Conservation (phyloP, 2,113 vertebrate genomes). For the Nerophis lumbriciformis region DNA sequence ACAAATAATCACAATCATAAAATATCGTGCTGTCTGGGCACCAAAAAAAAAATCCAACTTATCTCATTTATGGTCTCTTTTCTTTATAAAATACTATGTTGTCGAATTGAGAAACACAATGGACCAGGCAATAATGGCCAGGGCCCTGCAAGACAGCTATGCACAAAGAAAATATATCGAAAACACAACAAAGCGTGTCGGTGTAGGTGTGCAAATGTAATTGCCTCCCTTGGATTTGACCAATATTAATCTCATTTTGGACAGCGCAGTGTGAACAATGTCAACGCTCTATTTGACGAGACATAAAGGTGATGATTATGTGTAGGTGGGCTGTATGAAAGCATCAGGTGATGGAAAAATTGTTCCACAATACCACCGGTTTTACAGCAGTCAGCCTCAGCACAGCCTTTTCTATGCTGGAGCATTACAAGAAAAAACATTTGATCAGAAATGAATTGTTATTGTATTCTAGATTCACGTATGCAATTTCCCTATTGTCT, state of each 20-base stretch:
- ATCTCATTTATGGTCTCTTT: neutral
- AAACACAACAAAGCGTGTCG: slow-evolving; percentile 13
- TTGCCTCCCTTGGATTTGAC: slow-evolving; percentile 3
- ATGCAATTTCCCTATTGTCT: slow-evolving; percentile 2
- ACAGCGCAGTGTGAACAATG: slow-evolving; percentile 22
- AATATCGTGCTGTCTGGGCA: too few species aligned
- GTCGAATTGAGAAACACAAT: neutral
- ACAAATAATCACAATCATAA: too few species aligned
- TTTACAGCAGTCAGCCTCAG: neutral
- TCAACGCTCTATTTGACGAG: slow-evolving; percentile 30
- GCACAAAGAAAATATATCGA: slow-evolving; percentile 7
- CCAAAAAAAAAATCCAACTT: too few species aligned
- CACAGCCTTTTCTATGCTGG: slow-evolving; percentile 23
- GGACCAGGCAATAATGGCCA: neutral
- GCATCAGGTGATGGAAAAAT: slow-evolving; percentile 24
- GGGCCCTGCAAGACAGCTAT: neutral
- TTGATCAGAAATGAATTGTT: slow-evolving; percentile 7
- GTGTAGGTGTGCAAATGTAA: slow-evolving; percentile 21
- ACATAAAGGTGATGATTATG: slow-evolving; percentile 32
- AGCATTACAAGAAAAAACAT: slow-evolving; percentile 28
- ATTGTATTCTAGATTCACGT: neutral
- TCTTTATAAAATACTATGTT: neutral
- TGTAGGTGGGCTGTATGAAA: slow-evolving; percentile 24
- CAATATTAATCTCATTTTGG: slow-evolving; percentile 17
- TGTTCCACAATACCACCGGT: slow-evolving; percentile 19